Evolutionary conservation across 1,140 invertebrate species (phyloP), one percentile per base, ranked within the genome.

Genomic region (Pectinophora gossypiella): DNA sequence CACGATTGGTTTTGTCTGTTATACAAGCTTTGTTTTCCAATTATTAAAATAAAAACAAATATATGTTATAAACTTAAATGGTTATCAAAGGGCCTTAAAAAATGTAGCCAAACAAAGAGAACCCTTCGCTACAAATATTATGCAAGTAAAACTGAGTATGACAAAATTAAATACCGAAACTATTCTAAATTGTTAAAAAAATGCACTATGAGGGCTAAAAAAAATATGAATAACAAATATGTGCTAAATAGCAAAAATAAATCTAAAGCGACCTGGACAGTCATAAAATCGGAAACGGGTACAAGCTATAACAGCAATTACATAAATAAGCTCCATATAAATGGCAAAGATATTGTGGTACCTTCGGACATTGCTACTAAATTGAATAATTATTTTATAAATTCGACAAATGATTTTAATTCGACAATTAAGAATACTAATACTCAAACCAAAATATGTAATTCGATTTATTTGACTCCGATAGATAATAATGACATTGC

Each of bases 1-100:
- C 19, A 43, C n/a, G 40, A 43, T 13, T 7, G 3, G 6, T 43
- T 43, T n/a, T 43, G 40, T 19, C 40, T 43, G 7, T 19, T 43
- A 19, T 43, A 43, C n/a, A 43, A 19, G 13, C 40, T 43, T n/a
- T 43, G 40, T 43, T 43, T 43, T 19, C 40, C 40, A 43, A n/a
- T 19, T 18, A 43, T 19, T 5, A 3, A 9, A 43, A 13, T 43
- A 5, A 43, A 19, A 43, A 19, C 6, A 3, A 5, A 19, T 5
- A 19, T 13, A 3, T 18, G 2, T 3, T 7, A 4, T 19, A 5
- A 16, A 5, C 19, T n/a, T 7, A 18, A 43, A 5, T 43, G 40
- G 40, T 5, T 43, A 43, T 7, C 40, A 5, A 43, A 19, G 4
- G 40, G 40, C 13, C 40, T 43, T 3, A 18, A 19, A 19, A 43